A percentile compares a stretch with the other conserved stretches of the same genome.
These are phyloP conservation scores for Helicoverpa assulta DNA, from an alignment of 2,888 invertebrate genomes.

Conservation along the genomic window DNA sequence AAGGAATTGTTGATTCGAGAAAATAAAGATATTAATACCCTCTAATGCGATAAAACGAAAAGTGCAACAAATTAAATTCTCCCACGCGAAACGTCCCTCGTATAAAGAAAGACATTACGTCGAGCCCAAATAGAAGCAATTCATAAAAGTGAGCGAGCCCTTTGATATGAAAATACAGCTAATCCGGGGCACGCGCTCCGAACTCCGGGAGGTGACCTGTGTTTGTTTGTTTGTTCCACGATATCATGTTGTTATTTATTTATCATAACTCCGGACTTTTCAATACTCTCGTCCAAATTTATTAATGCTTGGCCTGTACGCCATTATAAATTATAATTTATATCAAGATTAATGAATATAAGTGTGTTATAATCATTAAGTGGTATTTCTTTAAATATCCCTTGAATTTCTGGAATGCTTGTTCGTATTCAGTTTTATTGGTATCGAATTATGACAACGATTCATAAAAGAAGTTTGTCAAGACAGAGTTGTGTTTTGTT, in stretches of 20 bases:
- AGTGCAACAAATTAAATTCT: constrained; percentile 88
- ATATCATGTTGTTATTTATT: constrained; percentile 84
- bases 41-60: constrained; percentile 83
- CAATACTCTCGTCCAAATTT: constrained; percentile 83
- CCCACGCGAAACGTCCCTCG: constrained; percentile 84
- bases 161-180: constrained; percentile 89
- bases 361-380: constrained; percentile 80
- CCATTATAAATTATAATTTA: constrained; percentile 84
- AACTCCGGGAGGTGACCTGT: constrained; percentile 79
- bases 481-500: constrained; percentile 43
- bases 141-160: constrained; percentile 85
- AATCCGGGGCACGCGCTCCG: constrained; percentile 87
- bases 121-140: constrained; percentile 83
- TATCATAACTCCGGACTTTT: constrained; percentile 83
- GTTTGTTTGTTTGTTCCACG: constrained; percentile 80
- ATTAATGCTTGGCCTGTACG: constrained; percentile 75
- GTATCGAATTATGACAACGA: constrained; percentile 66
- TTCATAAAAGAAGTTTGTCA: constrained; percentile 37
- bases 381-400: constrained; percentile 74
- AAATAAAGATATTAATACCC: constrained; percentile 78
- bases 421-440: constrained; percentile 73
- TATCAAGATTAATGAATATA: constrained; percentile 82
- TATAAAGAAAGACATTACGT: constrained; percentile 85
- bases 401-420: constrained; percentile 79
- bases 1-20: constrained; percentile 66